phyloP scores from a whole-genome alignment of 1,140 invertebrate species.

The Macrobrachium nipponense region DNA sequence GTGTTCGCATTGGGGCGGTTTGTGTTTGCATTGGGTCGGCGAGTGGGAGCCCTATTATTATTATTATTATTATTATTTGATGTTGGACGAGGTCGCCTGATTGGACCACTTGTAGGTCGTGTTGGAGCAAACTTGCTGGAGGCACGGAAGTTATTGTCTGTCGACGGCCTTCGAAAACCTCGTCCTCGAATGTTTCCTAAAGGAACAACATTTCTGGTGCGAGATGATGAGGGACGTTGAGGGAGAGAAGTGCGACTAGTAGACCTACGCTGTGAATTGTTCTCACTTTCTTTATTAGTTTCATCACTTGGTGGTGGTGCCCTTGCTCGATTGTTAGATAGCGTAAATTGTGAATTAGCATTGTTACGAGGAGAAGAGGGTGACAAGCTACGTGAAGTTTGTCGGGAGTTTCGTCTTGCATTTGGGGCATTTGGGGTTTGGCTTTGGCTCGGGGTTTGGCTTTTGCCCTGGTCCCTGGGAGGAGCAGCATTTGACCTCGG shows the following conservation, averaged over 20 bases:
- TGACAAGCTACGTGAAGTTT: no score
- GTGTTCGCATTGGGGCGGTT: background rate
- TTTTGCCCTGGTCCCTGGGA: background rate
- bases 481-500: background rate
- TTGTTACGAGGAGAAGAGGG: no score
- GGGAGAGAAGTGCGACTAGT: conserved; percentile 48
- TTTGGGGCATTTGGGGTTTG: background rate
- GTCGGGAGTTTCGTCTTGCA: no score
- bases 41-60: conserved; percentile 2
- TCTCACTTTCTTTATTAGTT: background rate
- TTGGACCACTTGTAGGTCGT: conserved; percentile 14
- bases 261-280: background rate
- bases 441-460: no score
- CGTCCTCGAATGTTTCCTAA: conserved; percentile 54
- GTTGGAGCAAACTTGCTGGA: conserved; percentile 50
- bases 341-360: no score
- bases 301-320: background rate
- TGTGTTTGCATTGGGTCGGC: background rate
- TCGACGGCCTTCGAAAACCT: conserved; percentile 52
- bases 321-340: background rate
- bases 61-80: conserved; percentile 24
- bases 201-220: conserved; percentile 45
- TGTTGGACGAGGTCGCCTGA: conserved; percentile 45
- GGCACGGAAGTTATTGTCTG: conserved; percentile 53
- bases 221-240: conserved; percentile 22